These are phyloP conservation scores for Falcunculus frontatus DNA, from an alignment of 2,113 vertebrate species.

Conservation along the genomic window DNA sequence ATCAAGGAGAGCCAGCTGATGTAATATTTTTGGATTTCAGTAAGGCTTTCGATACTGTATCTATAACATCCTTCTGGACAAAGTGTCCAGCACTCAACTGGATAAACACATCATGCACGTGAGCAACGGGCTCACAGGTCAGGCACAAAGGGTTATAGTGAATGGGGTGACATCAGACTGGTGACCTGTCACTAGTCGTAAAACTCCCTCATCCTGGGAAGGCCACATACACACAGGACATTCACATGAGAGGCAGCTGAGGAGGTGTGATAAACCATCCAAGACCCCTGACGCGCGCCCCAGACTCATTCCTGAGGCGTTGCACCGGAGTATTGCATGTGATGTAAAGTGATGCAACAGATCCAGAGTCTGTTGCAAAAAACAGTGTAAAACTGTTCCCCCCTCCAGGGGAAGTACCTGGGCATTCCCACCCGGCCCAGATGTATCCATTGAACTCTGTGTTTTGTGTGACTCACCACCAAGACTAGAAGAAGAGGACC, in stretches of 20 bases:
- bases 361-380: not conserved
- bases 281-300: accelerated
- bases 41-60: not conserved
- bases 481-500: not conserved
- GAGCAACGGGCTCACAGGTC: accelerated
- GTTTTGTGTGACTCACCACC: not conserved
- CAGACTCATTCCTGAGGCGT: not conserved
- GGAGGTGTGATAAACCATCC: not conserved
- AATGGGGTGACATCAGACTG: not conserved
- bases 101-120: accelerated
- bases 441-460: not conserved
- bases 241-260: not conserved
- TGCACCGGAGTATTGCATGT: not conserved
- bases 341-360: not conserved
- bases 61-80: not conserved
- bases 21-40: not conserved
- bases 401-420: not conserved
- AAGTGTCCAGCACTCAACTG: not conserved
- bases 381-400: accelerated
- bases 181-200: not conserved
- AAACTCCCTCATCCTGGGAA: not conserved
- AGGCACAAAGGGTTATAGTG: not conserved
- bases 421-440: not conserved
- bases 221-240: accelerated
- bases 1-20: not conserved